phyloP scores from a whole-genome alignment of 2,888 invertebrate species.

The Synanthedon vespiformis region DNA sequence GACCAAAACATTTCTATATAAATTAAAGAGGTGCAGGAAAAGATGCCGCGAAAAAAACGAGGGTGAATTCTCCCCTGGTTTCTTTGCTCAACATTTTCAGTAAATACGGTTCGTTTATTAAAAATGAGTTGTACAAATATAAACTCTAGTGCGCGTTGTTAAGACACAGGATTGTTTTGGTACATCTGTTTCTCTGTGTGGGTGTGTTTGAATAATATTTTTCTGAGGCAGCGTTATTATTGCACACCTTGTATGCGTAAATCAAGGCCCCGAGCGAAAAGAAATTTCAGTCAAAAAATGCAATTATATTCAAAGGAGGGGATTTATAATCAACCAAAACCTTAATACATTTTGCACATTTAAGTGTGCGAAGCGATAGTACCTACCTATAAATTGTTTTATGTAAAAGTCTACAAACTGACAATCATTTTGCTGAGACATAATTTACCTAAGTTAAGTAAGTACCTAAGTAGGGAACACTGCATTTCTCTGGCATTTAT shows the following conservation, averaged over 20 bases:
- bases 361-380: too few species aligned
- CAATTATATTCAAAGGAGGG: slow-evolving; percentile 62
- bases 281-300: slow-evolving; percentile 66
- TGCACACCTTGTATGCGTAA: slow-evolving; percentile 71
- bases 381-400: too few species aligned
- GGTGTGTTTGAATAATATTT: slow-evolving; percentile 47
- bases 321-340: slow-evolving; percentile 7
- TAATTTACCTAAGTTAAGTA: too few species aligned
- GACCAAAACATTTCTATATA: slow-evolving; percentile 65
- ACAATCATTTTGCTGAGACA: too few species aligned
- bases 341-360: slow-evolving; percentile 12
- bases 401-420: too few species aligned
- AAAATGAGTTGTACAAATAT: slow-evolving; percentile 20
- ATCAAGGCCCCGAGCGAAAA: slow-evolving; percentile 61
- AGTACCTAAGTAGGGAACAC: too few species aligned
- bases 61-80: slow-evolving; percentile 50
- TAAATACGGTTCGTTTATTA: slow-evolving; percentile 44
- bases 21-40: slow-evolving; percentile 58
- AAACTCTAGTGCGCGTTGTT: slow-evolving; percentile 22
- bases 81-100: slow-evolving; percentile 61
- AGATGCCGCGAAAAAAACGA: slow-evolving; percentile 54
- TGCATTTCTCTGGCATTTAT: too few species aligned
- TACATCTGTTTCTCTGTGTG: slow-evolving; percentile 1
- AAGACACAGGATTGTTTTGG: slow-evolving; percentile 23
- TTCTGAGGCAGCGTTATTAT: slow-evolving; percentile 61